phyloP scores from a whole-genome alignment of 2,888 invertebrate species.

The Phaedon cochleariae region DNA sequence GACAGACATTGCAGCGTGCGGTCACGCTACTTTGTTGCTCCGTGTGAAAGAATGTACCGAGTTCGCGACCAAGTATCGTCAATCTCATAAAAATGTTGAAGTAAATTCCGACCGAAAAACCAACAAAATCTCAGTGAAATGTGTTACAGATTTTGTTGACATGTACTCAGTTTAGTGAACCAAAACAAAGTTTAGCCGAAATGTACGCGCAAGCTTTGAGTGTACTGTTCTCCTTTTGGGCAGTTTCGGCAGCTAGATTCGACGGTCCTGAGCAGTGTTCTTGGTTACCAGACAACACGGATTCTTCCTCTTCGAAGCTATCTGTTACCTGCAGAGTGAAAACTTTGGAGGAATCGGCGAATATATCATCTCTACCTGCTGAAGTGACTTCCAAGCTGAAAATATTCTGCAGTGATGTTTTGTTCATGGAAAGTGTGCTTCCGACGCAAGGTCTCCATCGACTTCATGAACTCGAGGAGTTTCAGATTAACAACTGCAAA shows the following conservation, averaged over 20 bases:
- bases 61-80: slow-evolving; percentile 50
- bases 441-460: slow-evolving; percentile 72
- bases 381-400: slow-evolving; percentile 78
- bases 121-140: slow-evolving; percentile 13
- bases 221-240: slow-evolving; percentile 51
- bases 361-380: slow-evolving; percentile 71
- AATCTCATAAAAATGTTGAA: slow-evolving; percentile 27
- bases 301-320: slow-evolving; percentile 63
- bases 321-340: slow-evolving; percentile 74
- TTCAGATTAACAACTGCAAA: slow-evolving; percentile 82
- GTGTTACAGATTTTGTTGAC: slow-evolving; percentile 36
- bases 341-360: slow-evolving; percentile 75
- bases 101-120: neutral
- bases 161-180: slow-evolving; percentile 23
- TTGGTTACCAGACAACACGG: slow-evolving; percentile 63
- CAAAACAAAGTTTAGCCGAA: slow-evolving; percentile 59
- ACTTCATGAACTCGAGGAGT: slow-evolving; percentile 76
- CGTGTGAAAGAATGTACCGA: slow-evolving; percentile 18
- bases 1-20: slow-evolving; percentile 41
- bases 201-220: slow-evolving; percentile 64
- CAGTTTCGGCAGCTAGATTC: slow-evolving; percentile 54
- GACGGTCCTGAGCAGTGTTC: slow-evolving; percentile 62
- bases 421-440: slow-evolving; percentile 81
- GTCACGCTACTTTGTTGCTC: slow-evolving; percentile 17
- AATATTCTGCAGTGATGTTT: slow-evolving; percentile 79